A percentile compares a stretch with the other conserved stretches of the same genome.
phyloP scores from a whole-genome alignment of 1,140 invertebrate species.

The Drosophila tsacasi region DNA sequence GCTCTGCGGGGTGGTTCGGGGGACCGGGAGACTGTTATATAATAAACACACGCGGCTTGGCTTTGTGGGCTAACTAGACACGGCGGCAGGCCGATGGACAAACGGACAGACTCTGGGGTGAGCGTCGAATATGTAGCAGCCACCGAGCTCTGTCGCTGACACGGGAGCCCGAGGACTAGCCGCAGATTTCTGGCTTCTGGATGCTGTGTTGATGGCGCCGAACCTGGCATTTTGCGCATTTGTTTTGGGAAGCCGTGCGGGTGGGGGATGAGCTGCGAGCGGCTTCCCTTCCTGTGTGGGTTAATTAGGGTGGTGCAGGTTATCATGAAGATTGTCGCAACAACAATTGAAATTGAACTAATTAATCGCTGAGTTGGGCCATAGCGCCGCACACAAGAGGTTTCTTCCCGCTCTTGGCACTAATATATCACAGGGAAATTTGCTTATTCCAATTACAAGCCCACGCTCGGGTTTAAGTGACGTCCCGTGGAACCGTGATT shows the following conservation, averaged over 20 bases:
- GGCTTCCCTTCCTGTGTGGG: slow-evolving; percentile 25
- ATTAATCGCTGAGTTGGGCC: slow-evolving; percentile 8
- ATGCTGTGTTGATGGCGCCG: slow-evolving; percentile 14
- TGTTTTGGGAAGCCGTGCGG: slow-evolving; percentile 39
- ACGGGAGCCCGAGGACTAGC: slow-evolving; percentile 61
- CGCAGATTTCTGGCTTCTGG: slow-evolving; percentile 50
- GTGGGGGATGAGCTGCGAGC: slow-evolving; percentile 7
- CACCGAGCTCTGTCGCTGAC: slow-evolving; percentile 46
- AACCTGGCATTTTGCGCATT: slow-evolving; percentile 55
- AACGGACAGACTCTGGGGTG: background rate
- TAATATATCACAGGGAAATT: slow-evolving; percentile 1
- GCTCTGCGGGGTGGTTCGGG: background rate
- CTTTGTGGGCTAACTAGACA: slow-evolving; percentile 39
- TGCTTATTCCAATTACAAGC: slow-evolving; percentile 19
- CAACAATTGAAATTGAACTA: slow-evolving; percentile 19
- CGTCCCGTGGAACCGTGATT: slow-evolving; percentile 17
- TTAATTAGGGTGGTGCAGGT: slow-evolving; percentile 38
- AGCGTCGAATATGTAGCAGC: slow-evolving; percentile 14
- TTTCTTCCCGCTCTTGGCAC: background rate
- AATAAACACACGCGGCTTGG: slow-evolving; percentile 49
- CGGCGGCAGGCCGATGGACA: background rate
- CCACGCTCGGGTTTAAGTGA: slow-evolving; percentile 7
- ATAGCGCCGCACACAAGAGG: background rate
- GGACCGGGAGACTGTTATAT: slow-evolving; percentile 28
- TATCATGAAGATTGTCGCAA: slow-evolving; percentile 16